Evolutionary conservation across 2,888 invertebrate species (phyloP), one percentile per base, ranked within the genome.

Genomic region (Nomada lathburiana): DNA sequence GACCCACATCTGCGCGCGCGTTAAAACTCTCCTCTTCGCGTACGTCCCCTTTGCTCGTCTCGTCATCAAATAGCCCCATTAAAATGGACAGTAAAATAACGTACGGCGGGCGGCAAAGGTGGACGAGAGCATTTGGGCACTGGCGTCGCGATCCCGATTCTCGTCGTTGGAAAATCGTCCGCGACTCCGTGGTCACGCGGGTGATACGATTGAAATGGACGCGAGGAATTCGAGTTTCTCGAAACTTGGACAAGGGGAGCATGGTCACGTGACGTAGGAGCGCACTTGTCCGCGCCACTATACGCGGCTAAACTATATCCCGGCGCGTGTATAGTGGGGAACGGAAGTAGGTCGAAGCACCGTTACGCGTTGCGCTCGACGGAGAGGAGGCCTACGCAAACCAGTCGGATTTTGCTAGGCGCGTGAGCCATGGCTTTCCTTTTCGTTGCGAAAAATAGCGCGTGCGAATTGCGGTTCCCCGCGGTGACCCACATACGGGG

Each of bases 401-500:
- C 82, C 83, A 81, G 84, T 84, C 85, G 77, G 86, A 92, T 92
- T 93, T 92, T 90, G 91, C 92, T 90, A 90, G 90, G 86, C 87
- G 87, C 88, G 80, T 68, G 76, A 82, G 78, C 88, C 90, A 88
- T 89, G 91, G 94, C 94, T 94, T 94, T 94, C 94, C 94, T 93
- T 94, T 94, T 94, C 94, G 89, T 93, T 93, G 91, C 92, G 94
- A 94, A 94, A 94, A 94, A 94, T 93, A 91, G 92, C 92, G 92
- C 92, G 92, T 92, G 92, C 92, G 93, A 92, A 93, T 92, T 89
- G 90, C 89, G 89, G 88, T 90, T 90, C 92, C 91, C 90, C 89
- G 82, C 90, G 88, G 79, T 90, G 92, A 92, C 93, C 93, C 88
- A 93, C 91, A 91, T 93, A 81, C 59, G 52, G 4, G 4, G 73